Base-by-base conservation (phyloP, 2,113 vertebrate genomes). In the Chionis minor region DNA sequence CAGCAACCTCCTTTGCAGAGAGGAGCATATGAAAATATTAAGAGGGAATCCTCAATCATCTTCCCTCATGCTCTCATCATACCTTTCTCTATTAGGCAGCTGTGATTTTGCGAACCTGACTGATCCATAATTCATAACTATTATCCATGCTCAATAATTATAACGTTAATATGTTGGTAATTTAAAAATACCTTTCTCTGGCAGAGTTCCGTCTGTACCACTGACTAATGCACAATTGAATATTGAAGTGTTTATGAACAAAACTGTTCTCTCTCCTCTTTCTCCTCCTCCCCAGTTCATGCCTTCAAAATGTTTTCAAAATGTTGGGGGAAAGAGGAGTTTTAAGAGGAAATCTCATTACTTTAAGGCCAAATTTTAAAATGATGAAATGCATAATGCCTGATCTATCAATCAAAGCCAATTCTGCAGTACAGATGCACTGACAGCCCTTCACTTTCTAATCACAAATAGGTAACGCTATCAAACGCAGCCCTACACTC, bases 71-170 rank as follows among this genome's bases (percentile, higher is more conserved):
- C 62, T 90, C 45, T 67, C 75, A 58, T 86, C 58, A 24, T 7
- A 79, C 56, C 73, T 44, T 30, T 69, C 82, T 71, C 88, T 69
- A 5, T 72, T 28, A 89, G 30, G 82, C 33, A 42, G 61, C 86
- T 40, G 69, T 85, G 91, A 87, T 75, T 95, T 79, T 86, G 66
- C 73, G 84, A 92, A 90, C 83, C 66, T 86, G 91, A 27, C 88
- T 94, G 61, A 91, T 94, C 24, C 92, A 95, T 94, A 93, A 94
- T 94, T 96, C 83, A 92, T 77, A 85, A 86, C 83, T 89, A 61
- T 92, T 94, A 97, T 54, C 81, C 61, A 61, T 21, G 85, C 67
- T 94, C 71, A 77, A 63, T 92, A 97, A 96, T 95, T 88, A 61
- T 71, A 92, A 35, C 14, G 77, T 92, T 93, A 96, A 96, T 97